These are phyloP conservation scores for Iphiclides podalirius DNA, from an alignment of 2,888 invertebrate genomes.

Conservation along the genomic window DNA sequence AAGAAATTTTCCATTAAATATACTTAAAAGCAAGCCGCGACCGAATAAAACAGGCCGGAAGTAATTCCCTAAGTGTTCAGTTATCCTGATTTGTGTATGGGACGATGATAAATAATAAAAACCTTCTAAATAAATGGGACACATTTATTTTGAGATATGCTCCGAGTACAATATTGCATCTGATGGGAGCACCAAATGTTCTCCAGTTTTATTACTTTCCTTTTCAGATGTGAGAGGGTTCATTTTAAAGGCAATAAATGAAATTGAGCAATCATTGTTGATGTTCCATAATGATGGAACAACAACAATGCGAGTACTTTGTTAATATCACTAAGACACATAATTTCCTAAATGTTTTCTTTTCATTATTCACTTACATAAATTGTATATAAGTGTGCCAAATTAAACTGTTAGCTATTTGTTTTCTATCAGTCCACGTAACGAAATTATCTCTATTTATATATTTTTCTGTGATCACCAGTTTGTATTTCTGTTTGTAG, in stretches of 20 bases:
- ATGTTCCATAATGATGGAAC: background rate
- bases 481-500: no score
- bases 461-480: no score
- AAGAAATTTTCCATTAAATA: no score
- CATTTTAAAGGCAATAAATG: background rate
- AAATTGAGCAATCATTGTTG: no score
- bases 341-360: no score
- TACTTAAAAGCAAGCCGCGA: background rate
- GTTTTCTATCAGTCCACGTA: no score
- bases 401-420: no score
- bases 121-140: background rate
- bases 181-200: background rate
- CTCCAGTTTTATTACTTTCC: background rate
- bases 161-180: background rate
- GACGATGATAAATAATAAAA: background rate
- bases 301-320: no score
- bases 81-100: background rate
- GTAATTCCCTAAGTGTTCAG: background rate
- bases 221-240: background rate
- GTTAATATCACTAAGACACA: no score
- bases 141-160: background rate
- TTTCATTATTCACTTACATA: no score
- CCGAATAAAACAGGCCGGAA: background rate
- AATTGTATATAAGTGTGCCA: no score
- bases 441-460: no score